Evolutionary conservation across 2,888 invertebrate species (phyloP).

Genomic region (Drosophila hawaiiensis): DNA sequence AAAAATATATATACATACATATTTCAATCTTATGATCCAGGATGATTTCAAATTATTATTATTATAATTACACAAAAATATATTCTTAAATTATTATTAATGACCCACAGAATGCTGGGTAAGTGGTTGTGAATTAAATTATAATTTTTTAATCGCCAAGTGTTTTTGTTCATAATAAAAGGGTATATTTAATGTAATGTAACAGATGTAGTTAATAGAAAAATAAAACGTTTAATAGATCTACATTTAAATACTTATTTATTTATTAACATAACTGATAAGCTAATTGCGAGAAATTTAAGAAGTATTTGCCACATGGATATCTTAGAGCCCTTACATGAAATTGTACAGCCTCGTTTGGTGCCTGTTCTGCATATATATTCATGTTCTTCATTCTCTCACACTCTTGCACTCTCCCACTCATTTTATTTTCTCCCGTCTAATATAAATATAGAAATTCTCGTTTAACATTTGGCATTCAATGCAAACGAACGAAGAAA

Average conservation of each 20-base stretch:
- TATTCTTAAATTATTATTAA: neutral
- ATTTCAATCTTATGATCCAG: neutral
- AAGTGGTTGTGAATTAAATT: neutral
- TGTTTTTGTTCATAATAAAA: neutral
- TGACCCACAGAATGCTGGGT: neutral
- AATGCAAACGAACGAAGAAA: constrained; percentile 39
- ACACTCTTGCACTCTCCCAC: neutral
- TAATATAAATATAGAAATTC: constrained; percentile 36
- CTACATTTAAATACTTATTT: neutral
- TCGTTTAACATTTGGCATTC: constrained; percentile 47
- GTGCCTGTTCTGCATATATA: too few relatives aligned
- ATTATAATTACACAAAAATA: neutral
- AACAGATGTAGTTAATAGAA: neutral
- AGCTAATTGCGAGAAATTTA: neutral
- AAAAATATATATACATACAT: neutral
- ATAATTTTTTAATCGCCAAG: too few relatives aligned
- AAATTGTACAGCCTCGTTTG: neutral
- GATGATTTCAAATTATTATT: neutral
- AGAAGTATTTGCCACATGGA: neutral
- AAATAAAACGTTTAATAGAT: too few relatives aligned
- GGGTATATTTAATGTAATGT: neutral
- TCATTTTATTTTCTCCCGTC: neutral
- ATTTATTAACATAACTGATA: neutral
- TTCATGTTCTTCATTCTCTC: neutral
- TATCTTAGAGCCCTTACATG: neutral